A percentile compares a stretch with the other conserved stretches of the same genome.
Evolutionary conservation across 2,888 invertebrate genomes (phyloP).

Genomic region (Branchellion lobata): DNA sequence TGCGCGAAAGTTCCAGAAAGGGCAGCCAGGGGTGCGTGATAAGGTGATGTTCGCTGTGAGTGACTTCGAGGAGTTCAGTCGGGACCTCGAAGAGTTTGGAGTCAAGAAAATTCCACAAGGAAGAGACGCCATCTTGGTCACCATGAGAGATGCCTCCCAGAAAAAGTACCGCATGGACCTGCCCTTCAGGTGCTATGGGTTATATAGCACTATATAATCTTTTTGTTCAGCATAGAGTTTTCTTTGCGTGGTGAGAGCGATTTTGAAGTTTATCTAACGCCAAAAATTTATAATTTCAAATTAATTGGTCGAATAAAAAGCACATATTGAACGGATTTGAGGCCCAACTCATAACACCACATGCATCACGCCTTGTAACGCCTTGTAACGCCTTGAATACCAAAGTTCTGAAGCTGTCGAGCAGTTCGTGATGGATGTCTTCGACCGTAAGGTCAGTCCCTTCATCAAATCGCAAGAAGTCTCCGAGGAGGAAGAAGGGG

Average conservation of each 20-base stretch:
- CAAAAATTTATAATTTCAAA: too few relatives aligned
- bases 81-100: constrained; percentile 43
- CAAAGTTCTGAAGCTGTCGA: constrained; percentile 38
- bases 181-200: too few relatives aligned
- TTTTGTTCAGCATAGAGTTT: too few relatives aligned
- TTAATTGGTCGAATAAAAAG: too few relatives aligned
- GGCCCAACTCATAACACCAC: too few relatives aligned
- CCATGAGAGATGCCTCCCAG: constrained; percentile 34
- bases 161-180: constrained; percentile 30
- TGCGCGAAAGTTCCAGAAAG: constrained; percentile 35
- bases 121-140: constrained; percentile 1
- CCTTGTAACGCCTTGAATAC: too few relatives aligned
- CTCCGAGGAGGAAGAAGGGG: background rate
- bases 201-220: too few relatives aligned
- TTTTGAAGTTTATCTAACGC: too few relatives aligned
- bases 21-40: background rate
- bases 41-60: constrained; percentile 41
- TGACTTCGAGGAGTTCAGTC: constrained; percentile 43
- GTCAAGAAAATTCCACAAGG: constrained; percentile 14
- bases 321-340: too few relatives aligned
- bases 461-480: constrained; percentile 33
- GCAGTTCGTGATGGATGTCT: constrained; percentile 28
- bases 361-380: too few relatives aligned
- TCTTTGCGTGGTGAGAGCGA: too few relatives aligned
- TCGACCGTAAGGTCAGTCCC: constrained; percentile 31